Evolutionary conservation across 2,888 invertebrate species (phyloP).

Genomic region (Heliconius charithonia): DNA sequence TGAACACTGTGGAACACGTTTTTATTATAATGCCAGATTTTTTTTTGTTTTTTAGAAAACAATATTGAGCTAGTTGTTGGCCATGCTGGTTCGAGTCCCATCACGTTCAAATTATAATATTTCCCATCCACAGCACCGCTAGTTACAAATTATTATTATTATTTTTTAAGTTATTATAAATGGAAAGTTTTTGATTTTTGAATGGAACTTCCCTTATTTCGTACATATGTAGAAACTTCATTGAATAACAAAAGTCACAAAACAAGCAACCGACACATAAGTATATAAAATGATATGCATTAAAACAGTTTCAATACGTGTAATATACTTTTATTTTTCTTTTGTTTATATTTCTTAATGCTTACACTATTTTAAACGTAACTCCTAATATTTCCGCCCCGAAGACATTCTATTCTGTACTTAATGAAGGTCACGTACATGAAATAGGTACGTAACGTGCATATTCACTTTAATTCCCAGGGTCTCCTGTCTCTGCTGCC

Average conservation of each 20-base stretch:
- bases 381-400: neutral
- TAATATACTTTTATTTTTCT: neutral
- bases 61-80: too few relatives aligned
- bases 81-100: too few relatives aligned
- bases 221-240: too few relatives aligned
- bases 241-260: too few relatives aligned
- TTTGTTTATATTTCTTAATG: neutral
- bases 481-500: constrained; percentile 10
- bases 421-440: neutral
- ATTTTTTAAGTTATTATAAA: too few relatives aligned
- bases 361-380: neutral
- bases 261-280: too few relatives aligned
- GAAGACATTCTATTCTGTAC: neutral
- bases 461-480: constrained; percentile 5
- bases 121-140: too few relatives aligned
- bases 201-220: too few relatives aligned
- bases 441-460: constrained; percentile 6
- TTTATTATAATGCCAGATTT: neutral
- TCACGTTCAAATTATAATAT: too few relatives aligned
- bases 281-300: too few relatives aligned
- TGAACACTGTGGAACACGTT: neutral
- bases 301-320: neutral
- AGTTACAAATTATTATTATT: too few relatives aligned
- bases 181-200: too few relatives aligned
- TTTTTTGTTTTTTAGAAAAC: neutral